Evolutionary conservation across 64 coral and sea anemone species (phyloP), one percentile per base, ranked within the genome.

Genomic region (Pachyseris speciosa): DNA sequence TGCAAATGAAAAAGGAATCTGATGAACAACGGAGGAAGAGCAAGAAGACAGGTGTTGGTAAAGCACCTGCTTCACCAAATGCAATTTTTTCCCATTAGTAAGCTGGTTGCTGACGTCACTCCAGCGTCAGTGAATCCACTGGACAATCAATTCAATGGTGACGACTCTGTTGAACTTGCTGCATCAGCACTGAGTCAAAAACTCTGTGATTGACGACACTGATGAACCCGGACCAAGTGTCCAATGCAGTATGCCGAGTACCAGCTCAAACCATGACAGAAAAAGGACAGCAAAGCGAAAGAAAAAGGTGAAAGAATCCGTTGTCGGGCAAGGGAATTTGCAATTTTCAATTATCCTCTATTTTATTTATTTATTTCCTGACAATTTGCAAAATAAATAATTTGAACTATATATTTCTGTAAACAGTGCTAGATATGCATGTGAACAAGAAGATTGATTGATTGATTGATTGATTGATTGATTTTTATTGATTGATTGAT

Each of bases 191-290:
- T 45, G 43, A 28, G 25, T 27, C 51, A 8, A 55, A 9, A 55
- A 20, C 51, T 55, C 5, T 55, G 28, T 67, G 27, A 67, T 67
- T 67, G 64, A 31, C 31, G 64, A 67, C 64, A 67, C 28, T 12
- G 26, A 67, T 67, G 64, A 67, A 2, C 27, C 64, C 64, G 64
- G 64, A 67, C 27, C 64, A 67, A 67, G 64, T 67, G 64, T 67
- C 27, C 26, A 32, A 67, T 67, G 64, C 64, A 67, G 64, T 67
- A 67, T 67, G 64, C 64, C 26, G 64, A 33, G 64, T 36, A 67
- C 31, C 27, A 67, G 31, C 31, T 12, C 30, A 67, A 67, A 29
- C 10, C 64, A 32, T 5, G 26, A 7, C 64, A 67, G 1, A 31
- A 32, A 32, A 67, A 32, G 1, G 34, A 31, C 64, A 67, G 28